Percentiles rank a stretch among this genome's conserved stretches.
phyloP scores from a whole-genome alignment of 2,888 invertebrate species.

The Apamea epomidion region DNA sequence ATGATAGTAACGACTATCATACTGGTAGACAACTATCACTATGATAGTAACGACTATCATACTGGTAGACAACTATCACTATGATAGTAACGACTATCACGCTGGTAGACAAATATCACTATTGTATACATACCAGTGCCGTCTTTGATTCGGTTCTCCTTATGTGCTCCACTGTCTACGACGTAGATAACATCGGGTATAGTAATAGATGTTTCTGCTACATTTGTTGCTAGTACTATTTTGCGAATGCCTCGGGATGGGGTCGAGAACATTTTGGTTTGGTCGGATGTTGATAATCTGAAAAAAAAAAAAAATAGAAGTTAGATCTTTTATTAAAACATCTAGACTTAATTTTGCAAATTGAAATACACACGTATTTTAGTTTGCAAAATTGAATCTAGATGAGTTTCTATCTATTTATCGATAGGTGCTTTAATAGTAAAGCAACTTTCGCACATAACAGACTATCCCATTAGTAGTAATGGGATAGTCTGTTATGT shows the following conservation, averaged over 20 bases:
- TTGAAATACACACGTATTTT: not conserved
- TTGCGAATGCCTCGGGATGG: conserved; percentile 90
- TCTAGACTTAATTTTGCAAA: too few relatives aligned
- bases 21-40: not conserved
- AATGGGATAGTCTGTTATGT: not conserved
- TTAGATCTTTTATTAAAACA: not conserved
- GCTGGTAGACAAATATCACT: not conserved
- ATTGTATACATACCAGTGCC: conserved; percentile 79
- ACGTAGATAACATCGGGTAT: conserved; percentile 93
- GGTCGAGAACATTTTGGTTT: conserved; percentile 89
- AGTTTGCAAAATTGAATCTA: not conserved
- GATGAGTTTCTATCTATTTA: not conserved
- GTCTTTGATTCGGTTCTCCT: conserved; percentile 89
- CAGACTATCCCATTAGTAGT: too few relatives aligned
- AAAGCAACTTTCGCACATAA: too few relatives aligned
- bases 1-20: not conserved
- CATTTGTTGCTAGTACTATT: conserved; percentile 93
- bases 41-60: not conserved
- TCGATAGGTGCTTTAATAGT: not conserved
- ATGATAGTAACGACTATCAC: not conserved
- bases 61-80: not conserved
- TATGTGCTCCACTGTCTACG: conserved; percentile 92
- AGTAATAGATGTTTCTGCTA: conserved; percentile 94
- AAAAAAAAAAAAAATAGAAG: conserved; percentile 10
- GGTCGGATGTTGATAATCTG: conserved; percentile 90